Evolutionary conservation across 2,888 invertebrate genomes (phyloP).

Genomic region (Byasa hedistus): DNA sequence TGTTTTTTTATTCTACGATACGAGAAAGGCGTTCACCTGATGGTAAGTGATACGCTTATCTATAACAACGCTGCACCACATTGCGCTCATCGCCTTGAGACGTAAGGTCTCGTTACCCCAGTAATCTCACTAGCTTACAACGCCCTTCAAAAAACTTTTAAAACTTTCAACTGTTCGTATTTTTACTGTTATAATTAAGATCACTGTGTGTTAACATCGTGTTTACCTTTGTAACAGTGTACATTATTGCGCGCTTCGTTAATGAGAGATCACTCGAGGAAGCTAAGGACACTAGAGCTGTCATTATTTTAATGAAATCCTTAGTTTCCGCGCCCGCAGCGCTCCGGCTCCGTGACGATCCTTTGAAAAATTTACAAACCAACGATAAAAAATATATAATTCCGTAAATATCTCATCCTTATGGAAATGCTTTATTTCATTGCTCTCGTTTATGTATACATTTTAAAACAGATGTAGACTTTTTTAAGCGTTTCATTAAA

Average conservation of each 20-base stretch:
- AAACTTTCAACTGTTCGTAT: too few species aligned
- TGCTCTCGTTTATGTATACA: too few species aligned
- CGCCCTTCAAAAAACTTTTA: too few species aligned
- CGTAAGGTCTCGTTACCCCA: too few species aligned
- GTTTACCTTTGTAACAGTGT: neutral
- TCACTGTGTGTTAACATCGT: neutral
- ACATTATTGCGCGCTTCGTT: constrained; percentile 7
- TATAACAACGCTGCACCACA: too few species aligned
- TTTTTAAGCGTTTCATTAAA: too few species aligned
- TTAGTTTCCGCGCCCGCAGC: constrained; percentile 12
- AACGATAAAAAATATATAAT: constrained; percentile 4
- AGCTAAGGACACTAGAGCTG: constrained; percentile 39
- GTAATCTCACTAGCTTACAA: too few species aligned
- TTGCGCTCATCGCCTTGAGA: too few species aligned
- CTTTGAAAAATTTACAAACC: constrained; percentile 18
- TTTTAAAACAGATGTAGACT: too few species aligned
- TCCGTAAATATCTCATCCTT: constrained; percentile 3
- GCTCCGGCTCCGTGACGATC: constrained; percentile 2
- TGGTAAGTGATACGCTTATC: too few species aligned
- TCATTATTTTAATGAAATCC: constrained; percentile 51
- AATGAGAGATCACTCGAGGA: constrained; percentile 24
- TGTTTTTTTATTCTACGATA: too few species aligned
- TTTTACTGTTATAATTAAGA: neutral
- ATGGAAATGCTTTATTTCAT: neutral
- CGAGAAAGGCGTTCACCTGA: too few species aligned